Evolutionary conservation across 2,797 vertebrate genomes (phyloP).

Genomic region (Halcyon chelicuti): DNA sequence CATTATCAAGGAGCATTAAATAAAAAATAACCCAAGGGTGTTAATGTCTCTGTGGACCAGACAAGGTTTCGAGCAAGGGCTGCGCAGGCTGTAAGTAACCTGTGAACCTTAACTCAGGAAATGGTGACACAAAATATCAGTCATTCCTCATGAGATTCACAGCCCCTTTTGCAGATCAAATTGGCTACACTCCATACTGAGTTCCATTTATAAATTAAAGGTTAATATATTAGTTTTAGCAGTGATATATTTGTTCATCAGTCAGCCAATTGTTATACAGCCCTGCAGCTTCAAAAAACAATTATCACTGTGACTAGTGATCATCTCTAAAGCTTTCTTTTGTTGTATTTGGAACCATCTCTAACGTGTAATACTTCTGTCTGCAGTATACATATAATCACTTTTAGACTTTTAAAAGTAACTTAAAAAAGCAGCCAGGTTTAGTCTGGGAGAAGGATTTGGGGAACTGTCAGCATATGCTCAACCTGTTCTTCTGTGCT

Average conservation of each 20-base stretch:
- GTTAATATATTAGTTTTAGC: conserved; percentile 37
- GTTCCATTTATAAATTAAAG: conserved; percentile 56
- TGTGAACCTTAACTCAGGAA: conserved; percentile 16
- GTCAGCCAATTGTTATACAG: neutral
- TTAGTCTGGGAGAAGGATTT: neutral
- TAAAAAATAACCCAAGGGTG: neutral
- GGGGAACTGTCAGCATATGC: neutral
- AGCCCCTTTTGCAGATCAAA: conserved; percentile 31
- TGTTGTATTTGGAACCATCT: neutral
- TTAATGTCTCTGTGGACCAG: neutral
- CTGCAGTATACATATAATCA: neutral
- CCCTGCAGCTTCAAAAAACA: conserved; percentile 12
- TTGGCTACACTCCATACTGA: neutral
- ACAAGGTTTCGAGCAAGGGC: neutral
- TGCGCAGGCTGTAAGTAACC: conserved; percentile 1
- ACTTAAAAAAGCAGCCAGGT: neutral
- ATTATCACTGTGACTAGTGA: neutral
- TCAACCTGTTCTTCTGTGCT: neutral
- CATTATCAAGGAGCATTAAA: neutral
- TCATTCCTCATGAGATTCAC: conserved; percentile 19
- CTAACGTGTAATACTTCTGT: neutral
- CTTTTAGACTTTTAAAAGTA: neutral
- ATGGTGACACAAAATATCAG: neutral
- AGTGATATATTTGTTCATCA: conserved; percentile 21
- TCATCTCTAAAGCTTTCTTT: neutral